A percentile compares a stretch with the other conserved stretches of the same genome.
These are phyloP conservation scores for Galeruca laticollis DNA, from an alignment of 2,888 invertebrate genomes.

Conservation along the genomic window DNA sequence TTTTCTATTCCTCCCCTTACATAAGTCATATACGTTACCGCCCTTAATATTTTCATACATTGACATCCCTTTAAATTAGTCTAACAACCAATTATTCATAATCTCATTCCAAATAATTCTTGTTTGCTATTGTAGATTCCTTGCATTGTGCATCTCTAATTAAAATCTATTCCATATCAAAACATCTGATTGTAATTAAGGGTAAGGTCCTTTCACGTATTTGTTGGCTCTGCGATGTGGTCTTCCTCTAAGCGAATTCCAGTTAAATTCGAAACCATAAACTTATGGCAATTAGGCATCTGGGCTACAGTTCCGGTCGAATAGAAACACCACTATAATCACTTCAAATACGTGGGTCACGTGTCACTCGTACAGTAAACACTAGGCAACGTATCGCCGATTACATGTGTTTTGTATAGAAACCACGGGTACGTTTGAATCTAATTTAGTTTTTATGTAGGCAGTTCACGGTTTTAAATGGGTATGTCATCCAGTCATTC, in stretches of 20 bases:
- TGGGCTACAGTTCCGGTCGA: slow-evolving; percentile 18
- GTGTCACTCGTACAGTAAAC: slow-evolving; percentile 41
- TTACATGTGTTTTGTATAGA: slow-evolving; percentile 21
- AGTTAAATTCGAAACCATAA: slow-evolving; percentile 40
- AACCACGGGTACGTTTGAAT: neutral
- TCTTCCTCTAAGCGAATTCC: slow-evolving; percentile 12
- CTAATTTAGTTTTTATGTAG: too few species aligned
- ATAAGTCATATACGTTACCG: too few species aligned
- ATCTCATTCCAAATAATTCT: too few species aligned
- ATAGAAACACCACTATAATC: slow-evolving; percentile 38
- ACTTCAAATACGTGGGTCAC: slow-evolving; percentile 38
- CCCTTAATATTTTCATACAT: too few species aligned
- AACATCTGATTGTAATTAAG: neutral
- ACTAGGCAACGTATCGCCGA: slow-evolving; percentile 36
- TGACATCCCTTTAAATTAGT: too few species aligned
- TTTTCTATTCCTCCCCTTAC: too few species aligned
- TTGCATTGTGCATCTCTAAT: neutral
- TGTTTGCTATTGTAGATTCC: neutral
- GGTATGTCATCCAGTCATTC: too few species aligned
- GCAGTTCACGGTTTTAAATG: too few species aligned
- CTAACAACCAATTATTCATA: too few species aligned
- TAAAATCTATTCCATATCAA: slow-evolving; percentile 4
- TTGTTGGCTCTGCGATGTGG: neutral
- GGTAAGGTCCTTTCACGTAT: neutral
- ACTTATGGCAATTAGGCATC: slow-evolving; percentile 44